These are phyloP conservation scores for Regulus satrapa DNA, from an alignment of 2,113 vertebrate genomes.

Conservation along the genomic window DNA sequence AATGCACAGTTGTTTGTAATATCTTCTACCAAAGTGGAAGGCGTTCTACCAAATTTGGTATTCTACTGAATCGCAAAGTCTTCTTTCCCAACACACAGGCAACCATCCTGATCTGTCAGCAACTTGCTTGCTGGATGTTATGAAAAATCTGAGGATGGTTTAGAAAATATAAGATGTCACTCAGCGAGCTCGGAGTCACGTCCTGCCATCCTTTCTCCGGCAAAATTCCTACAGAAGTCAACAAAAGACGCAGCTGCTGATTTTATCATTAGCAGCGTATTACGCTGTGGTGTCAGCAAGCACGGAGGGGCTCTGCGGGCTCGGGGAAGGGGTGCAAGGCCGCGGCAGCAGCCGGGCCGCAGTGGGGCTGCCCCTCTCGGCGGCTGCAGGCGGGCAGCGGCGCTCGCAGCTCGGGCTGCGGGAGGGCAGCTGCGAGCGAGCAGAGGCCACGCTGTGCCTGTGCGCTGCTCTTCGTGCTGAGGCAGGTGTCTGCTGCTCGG, in stretches of 20 bases:
- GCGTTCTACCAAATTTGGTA: conserved; percentile 66
- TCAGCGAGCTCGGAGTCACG: not conserved
- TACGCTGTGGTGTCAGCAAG: conserved; percentile 46
- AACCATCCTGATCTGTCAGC: conserved; percentile 49
- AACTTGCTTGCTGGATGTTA: conserved; percentile 28
- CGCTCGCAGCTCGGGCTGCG: not conserved
- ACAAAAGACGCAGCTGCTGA: conserved; percentile 1
- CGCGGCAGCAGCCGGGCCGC: no score
- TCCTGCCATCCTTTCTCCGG: not conserved
- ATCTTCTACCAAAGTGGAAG: conserved; percentile 46
- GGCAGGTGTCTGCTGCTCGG: not conserved
- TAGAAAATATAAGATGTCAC: conserved; percentile 33
- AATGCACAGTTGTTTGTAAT: conserved; percentile 46
- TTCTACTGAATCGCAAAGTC: conserved; percentile 11
- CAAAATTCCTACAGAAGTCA: conserved; percentile 29
- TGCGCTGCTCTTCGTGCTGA: not conserved
- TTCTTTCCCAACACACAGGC: conserved; percentile 36
- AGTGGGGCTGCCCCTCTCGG: no score
- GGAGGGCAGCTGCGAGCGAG: not conserved
- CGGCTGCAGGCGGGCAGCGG: not conserved
- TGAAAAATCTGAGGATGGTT: conserved; percentile 31
- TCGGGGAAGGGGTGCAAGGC: not conserved
- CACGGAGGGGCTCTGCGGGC: not conserved
- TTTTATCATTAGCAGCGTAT: conserved; percentile 20
- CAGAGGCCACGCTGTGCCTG: not conserved